These are phyloP conservation scores for Aspidiotus destructor DNA, from an alignment of 2,888 invertebrate genomes.

Conservation along the genomic window DNA sequence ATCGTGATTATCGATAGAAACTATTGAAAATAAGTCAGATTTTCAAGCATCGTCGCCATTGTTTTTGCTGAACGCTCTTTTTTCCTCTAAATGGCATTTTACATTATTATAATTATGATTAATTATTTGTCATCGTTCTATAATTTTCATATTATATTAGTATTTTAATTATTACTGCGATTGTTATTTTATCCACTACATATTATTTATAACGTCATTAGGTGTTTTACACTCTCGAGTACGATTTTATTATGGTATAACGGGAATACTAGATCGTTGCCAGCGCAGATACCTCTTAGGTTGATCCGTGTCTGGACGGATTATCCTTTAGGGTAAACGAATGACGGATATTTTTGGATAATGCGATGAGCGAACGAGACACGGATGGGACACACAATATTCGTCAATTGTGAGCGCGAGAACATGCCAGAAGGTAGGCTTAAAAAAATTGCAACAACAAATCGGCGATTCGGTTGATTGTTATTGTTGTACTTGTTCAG, in stretches of 20 bases:
- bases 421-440: slow-evolving; percentile 19
- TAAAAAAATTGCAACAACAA: slow-evolving; percentile 21
- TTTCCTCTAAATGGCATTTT: too few relatives aligned
- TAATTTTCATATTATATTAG: too few relatives aligned
- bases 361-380: not conserved
- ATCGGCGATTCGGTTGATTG: slow-evolving; percentile 26
- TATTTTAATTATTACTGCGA: too few relatives aligned
- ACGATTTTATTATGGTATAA: slow-evolving; percentile 30
- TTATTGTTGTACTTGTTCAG: slow-evolving; percentile 30
- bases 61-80: too few relatives aligned
- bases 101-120: too few relatives aligned
- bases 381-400: not conserved
- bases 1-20: too few relatives aligned
- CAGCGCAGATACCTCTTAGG: slow-evolving; percentile 25
- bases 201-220: slow-evolving; percentile 12
- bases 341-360: not conserved
- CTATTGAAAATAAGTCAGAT: too few relatives aligned
- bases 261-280: slow-evolving; percentile 24
- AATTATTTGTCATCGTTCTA: too few relatives aligned
- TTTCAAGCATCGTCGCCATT: too few relatives aligned
- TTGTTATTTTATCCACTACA: too few relatives aligned
- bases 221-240: slow-evolving; percentile 24
- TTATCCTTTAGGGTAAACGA: slow-evolving; percentile 5
- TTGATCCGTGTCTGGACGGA: not conserved
- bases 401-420: slow-evolving; percentile 8